Percentiles rank a stretch among this genome's conserved stretches.
Evolutionary conservation across 2,797 vertebrate genomes (phyloP).

Genomic region (Craterocephalus amniculus): DNA sequence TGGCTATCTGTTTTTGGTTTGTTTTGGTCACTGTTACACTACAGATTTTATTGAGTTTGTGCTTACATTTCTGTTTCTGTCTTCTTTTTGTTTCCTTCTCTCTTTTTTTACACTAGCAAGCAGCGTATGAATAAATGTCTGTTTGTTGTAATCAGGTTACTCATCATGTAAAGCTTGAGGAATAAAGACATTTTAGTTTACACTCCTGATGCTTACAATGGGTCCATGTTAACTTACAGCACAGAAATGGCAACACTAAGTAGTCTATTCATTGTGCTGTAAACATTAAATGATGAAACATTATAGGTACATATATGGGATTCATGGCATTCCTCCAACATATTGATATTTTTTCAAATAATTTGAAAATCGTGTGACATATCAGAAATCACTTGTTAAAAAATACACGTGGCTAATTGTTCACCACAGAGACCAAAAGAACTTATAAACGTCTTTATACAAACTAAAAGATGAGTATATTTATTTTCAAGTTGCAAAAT

Average conservation of each 20-base stretch:
- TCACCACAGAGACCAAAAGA: constrained; percentile 23
- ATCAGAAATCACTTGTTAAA: constrained; percentile 22
- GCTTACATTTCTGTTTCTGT: constrained; percentile 2
- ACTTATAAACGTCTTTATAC: not conserved
- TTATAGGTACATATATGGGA: constrained; percentile 14
- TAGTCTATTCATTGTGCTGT: constrained; percentile 56
- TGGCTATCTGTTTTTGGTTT: constrained; percentile 38
- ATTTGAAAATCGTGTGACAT: constrained; percentile 11
- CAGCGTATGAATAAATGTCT: constrained; percentile 60
- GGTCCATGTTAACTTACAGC: constrained; percentile 47
- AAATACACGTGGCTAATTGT: constrained; percentile 19
- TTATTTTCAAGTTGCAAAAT: not conserved
- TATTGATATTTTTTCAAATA: constrained; percentile 31
- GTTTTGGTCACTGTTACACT: constrained; percentile 53
- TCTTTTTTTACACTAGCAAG: constrained; percentile 61
- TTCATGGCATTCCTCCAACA: constrained; percentile 41
- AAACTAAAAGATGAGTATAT: not conserved
- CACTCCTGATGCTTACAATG: constrained; percentile 57
- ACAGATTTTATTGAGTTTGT: constrained; percentile 39
- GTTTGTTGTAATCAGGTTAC: constrained; percentile 66
- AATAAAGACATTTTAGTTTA: constrained; percentile 70
- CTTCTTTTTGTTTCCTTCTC: constrained; percentile 34
- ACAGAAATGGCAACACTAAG: constrained; percentile 49
- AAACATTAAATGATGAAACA: constrained; percentile 61
- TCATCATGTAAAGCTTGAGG: constrained; percentile 60